Conservation (phyloP, 2,797 vertebrate genomes). For the Cygnus olor region DNA sequence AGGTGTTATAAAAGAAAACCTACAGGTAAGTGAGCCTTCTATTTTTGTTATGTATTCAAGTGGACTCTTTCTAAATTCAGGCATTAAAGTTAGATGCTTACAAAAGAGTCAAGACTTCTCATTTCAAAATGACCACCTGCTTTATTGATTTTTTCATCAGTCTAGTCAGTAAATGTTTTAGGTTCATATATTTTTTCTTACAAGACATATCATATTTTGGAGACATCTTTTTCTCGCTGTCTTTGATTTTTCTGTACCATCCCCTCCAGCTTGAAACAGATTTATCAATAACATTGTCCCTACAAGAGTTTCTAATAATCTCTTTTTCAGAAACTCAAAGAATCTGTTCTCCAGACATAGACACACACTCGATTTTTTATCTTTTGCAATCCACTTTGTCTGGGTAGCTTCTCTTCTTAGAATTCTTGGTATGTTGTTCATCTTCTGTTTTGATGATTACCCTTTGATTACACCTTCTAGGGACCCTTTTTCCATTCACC, state of each 20-base stretch:
- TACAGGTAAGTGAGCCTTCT: neutral
- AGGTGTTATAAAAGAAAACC: neutral
- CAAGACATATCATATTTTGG: neutral
- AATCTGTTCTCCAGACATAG: neutral
- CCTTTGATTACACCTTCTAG: neutral
- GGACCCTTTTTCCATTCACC: neutral
- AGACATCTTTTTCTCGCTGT: neutral
- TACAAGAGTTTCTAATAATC: neutral
- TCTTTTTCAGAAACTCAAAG: neutral
- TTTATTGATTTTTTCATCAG: constrained; percentile 12
- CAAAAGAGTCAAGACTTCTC: neutral
- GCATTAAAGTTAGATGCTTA: neutral
- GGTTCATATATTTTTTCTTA: constrained; percentile 9
- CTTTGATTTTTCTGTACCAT: constrained; percentile 23
- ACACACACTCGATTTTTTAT: neutral
- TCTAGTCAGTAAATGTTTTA: neutral
- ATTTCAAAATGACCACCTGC: neutral
- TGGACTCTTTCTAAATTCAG: neutral
- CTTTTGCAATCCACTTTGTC: neutral
- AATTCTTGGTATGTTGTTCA: neutral
- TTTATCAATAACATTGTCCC: neutral
- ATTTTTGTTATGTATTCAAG: neutral
- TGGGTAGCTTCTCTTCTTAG: neutral
- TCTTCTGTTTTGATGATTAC: neutral
- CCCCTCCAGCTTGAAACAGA: neutral